These are phyloP conservation scores for Rhinella marina DNA, from an alignment of 2,797 vertebrate species.

Conservation along the genomic window DNA sequence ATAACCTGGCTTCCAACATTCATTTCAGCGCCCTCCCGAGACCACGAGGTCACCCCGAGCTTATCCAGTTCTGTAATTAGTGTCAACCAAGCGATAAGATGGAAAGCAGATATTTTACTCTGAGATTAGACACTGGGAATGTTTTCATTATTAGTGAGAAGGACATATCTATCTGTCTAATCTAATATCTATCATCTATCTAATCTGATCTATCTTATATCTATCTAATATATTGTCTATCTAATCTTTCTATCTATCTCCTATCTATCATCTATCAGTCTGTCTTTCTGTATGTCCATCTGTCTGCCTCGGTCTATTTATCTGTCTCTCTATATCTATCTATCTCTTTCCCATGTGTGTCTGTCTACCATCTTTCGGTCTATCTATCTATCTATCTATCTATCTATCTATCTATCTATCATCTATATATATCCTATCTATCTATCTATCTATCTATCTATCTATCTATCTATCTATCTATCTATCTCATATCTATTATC, in stretches of 20 bases:
- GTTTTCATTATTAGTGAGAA: not conserved
- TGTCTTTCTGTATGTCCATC: not conserved
- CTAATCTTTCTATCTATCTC: not conserved
- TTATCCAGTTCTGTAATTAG: conserved; percentile 21
- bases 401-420: not conserved
- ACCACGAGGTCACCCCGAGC: not conserved
- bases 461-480: not conserved
- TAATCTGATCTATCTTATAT: not conserved
- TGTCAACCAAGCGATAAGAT: conserved; percentile 22
- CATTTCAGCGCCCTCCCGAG: not conserved
- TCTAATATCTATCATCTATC: not conserved
- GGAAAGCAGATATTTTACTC: not conserved
- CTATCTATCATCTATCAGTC: not conserved
- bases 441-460: not conserved
- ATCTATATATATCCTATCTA: not conserved
- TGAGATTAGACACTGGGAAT: not conserved
- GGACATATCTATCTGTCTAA: no score
- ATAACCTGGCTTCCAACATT: not conserved
- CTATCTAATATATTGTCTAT: not conserved
- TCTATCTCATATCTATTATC: not conserved
- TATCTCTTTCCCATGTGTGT: no score
- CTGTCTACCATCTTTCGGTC: no score
- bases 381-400: not conserved
- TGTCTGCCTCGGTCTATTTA: not conserved
- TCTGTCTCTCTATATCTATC: not conserved